phyloP scores from a whole-genome alignment of 2,797 vertebrate species.

The Danio choprae region DNA sequence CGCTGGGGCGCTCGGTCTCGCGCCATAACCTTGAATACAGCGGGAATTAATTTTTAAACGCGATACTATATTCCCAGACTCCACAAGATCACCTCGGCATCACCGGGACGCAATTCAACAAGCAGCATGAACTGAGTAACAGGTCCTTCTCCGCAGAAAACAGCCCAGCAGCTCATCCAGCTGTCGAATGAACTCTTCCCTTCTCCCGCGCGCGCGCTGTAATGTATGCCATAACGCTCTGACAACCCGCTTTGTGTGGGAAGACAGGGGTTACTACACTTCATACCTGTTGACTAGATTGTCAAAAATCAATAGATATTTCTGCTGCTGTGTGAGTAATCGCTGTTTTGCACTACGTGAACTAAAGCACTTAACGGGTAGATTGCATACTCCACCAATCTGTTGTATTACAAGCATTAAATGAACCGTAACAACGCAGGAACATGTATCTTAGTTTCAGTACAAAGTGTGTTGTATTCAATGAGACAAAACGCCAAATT shows the following conservation, averaged over 20 bases:
- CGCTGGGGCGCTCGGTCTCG: slow-evolving; percentile 74
- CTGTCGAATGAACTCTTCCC: slow-evolving; percentile 47
- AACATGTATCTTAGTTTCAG: neutral
- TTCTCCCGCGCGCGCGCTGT: slow-evolving; percentile 48
- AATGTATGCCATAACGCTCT: slow-evolving; percentile 12
- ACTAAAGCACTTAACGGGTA: slow-evolving; percentile 13
- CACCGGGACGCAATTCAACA: slow-evolving; percentile 14
- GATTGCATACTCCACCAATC: neutral
- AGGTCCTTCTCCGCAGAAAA: slow-evolving; percentile 57
- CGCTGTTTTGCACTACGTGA: slow-evolving; percentile 16
- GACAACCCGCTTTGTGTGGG: slow-evolving; percentile 43
- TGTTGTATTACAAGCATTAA: slow-evolving; percentile 1
- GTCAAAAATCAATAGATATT: slow-evolving; percentile 43
- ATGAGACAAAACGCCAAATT: neutral
- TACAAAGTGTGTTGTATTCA: neutral
- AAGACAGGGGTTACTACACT: slow-evolving; percentile 45
- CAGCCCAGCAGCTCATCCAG: slow-evolving; percentile 58
- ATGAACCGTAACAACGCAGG: neutral
- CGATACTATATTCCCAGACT: slow-evolving; percentile 5
- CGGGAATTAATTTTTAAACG: slow-evolving; percentile 1
- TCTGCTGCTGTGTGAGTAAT: slow-evolving; percentile 29
- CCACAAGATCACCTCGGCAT: slow-evolving; percentile 19
- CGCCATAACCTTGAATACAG: slow-evolving; percentile 66
- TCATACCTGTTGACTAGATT: slow-evolving; percentile 31
- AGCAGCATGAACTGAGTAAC: slow-evolving; percentile 67